These are phyloP conservation scores for Cetoscarus ocellatus DNA, from an alignment of 2,797 vertebrate genomes.

Conservation along the genomic window DNA sequence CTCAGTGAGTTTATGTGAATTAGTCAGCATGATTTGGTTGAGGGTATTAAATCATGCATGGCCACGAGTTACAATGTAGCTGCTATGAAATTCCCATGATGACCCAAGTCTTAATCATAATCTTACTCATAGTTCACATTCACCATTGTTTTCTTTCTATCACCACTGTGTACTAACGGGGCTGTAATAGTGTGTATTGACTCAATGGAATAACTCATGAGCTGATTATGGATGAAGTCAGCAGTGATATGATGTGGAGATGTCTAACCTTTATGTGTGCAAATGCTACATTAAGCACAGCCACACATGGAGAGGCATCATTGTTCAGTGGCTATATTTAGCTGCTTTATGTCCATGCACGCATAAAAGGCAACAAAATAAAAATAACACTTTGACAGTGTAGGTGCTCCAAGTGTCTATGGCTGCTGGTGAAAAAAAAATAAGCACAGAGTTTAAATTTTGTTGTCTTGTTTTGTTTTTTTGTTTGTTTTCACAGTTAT, in stretches of 20 bases:
- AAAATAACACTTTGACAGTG: not conserved
- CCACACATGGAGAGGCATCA: not conserved
- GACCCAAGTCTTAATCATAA: slow-evolving; percentile 21
- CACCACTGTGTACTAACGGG: not conserved
- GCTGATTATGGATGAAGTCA: slow-evolving; percentile 20
- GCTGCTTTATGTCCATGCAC: not conserved
- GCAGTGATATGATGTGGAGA: slow-evolving; percentile 1
- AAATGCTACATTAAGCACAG: slow-evolving; percentile 6
- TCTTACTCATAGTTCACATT: slow-evolving; percentile 24
- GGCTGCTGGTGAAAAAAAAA: not conserved
- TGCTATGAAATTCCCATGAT: slow-evolving; percentile 18
- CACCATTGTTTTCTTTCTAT: slow-evolving; percentile 10
- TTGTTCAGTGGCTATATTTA: not conserved
- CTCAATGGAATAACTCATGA: slow-evolving; percentile 25
- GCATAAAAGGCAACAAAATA: not conserved
- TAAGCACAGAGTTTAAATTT: no score
- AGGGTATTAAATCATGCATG: not conserved
- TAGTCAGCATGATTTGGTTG: slow-evolving; percentile 9
- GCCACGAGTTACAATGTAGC: not conserved
- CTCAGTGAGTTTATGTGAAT: slow-evolving; percentile 18
- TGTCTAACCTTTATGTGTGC: slow-evolving; percentile 5
- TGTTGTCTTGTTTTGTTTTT: no score
- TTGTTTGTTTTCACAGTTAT: no score
- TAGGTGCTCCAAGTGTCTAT: not conserved
- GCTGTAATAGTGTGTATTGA: not conserved